These are phyloP conservation scores for Tursiops truncatus DNA, from an alignment of 2,113 vertebrate genomes.

Conservation along the genomic window DNA sequence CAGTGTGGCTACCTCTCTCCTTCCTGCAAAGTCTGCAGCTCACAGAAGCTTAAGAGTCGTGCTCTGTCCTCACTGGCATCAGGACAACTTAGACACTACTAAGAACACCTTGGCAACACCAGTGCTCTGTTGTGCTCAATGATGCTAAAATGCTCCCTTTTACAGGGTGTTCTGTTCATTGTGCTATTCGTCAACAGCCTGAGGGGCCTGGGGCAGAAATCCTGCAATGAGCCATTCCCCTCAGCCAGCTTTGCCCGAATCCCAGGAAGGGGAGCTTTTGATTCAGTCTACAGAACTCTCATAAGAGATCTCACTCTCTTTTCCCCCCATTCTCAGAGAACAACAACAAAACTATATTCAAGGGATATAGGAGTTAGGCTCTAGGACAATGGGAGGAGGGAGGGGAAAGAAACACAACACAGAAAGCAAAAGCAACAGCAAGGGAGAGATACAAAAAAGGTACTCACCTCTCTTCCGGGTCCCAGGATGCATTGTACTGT, in stretches of 20 bases:
- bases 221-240: conserved; percentile 22
- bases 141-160: conserved; percentile 43
- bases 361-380: conserved; percentile 15
- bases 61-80: conserved; percentile 10
- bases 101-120: conserved; percentile 60
- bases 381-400: conserved; percentile 36
- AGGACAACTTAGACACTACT: conserved; percentile 51
- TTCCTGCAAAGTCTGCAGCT: conserved; percentile 65
- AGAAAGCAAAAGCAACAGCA: conserved; percentile 60
- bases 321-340: conserved; percentile 41
- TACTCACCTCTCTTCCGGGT: conserved; percentile 97
- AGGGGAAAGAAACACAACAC: conserved; percentile 41
- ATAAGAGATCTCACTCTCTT: conserved; percentile 25
- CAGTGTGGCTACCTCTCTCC: neutral
- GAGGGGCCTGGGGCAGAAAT: conserved; percentile 56
- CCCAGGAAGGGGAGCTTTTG: conserved; percentile 34
- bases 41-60: conserved; percentile 2
- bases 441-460: conserved; percentile 37
- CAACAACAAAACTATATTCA: neutral
- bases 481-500: conserved; percentile 97
- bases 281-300: conserved; percentile 29
- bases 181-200: neutral
- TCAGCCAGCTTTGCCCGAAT: conserved; percentile 50
- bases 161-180: conserved; percentile 11
- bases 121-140: conserved; percentile 33